These are phyloP conservation scores for human (Homo sapiens) DNA, from an alignment of 2,113 vertebrate species.

Conservation along the genomic window GRCh38 chr5:85690001-85690500, in stretches of 20 bases:
- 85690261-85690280: not conserved
- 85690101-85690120: not conserved
- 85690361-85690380: not conserved
- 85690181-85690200: not conserved
- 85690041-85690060: not conserved
- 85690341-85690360: not conserved
- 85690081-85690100: not conserved
- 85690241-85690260: not conserved
- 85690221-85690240: not conserved
- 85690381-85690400: not conserved
- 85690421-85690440: not conserved
- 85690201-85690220: not conserved
- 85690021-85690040: not conserved
- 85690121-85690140: not conserved
- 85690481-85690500: not conserved
- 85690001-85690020: not conserved
- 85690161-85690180: not conserved
- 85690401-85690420: not conserved
- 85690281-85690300: not conserved
- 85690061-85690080: not conserved
- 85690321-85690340: not conserved
- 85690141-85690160: not conserved
- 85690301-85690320: not conserved
- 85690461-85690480: not conserved
- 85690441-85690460: slow-evolving; percentile 12